Evolutionary conservation across 2,888 invertebrate species (phyloP).

Genomic region (Homarus gammarus): DNA sequence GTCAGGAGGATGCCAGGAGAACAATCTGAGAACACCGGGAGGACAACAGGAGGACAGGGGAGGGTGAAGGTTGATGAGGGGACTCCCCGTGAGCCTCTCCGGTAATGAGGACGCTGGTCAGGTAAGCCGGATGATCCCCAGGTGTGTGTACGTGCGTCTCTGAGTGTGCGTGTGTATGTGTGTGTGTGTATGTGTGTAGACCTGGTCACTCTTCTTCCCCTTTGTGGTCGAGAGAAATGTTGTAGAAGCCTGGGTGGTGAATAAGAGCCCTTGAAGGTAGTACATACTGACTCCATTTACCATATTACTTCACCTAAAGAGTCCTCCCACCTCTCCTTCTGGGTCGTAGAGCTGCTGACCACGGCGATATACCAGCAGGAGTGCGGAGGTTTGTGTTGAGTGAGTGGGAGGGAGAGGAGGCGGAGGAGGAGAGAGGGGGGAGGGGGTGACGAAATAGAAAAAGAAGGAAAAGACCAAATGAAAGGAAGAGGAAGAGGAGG

Average conservation of each 20-base stretch:
- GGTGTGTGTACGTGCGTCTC: not conserved
- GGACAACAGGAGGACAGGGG: not conserved
- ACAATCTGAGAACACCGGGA: not conserved
- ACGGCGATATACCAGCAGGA: too few species aligned
- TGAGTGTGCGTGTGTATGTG: not conserved
- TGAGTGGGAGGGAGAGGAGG: too few species aligned
- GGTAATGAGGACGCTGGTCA: conserved; percentile 1
- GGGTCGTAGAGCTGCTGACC: too few species aligned
- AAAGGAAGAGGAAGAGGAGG: too few species aligned
- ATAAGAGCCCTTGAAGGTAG: not conserved
- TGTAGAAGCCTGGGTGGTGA: not conserved
- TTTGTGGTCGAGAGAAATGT: too few species aligned
- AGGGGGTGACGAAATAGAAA: too few species aligned
- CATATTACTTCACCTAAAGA: not conserved
- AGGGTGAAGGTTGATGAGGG: not conserved
- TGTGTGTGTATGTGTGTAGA: not conserved
- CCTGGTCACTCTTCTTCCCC: too few species aligned
- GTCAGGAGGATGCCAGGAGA: too few species aligned
- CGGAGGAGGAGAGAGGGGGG: not conserved
- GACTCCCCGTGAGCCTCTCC: not conserved
- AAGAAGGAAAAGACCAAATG: too few species aligned
- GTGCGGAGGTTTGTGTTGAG: too few species aligned
- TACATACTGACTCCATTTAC: not conserved
- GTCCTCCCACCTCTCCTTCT: too few species aligned
- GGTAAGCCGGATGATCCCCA: not conserved